Conservation (phyloP, 2,797 vertebrate genomes). For the Vipera latastei region DNA sequence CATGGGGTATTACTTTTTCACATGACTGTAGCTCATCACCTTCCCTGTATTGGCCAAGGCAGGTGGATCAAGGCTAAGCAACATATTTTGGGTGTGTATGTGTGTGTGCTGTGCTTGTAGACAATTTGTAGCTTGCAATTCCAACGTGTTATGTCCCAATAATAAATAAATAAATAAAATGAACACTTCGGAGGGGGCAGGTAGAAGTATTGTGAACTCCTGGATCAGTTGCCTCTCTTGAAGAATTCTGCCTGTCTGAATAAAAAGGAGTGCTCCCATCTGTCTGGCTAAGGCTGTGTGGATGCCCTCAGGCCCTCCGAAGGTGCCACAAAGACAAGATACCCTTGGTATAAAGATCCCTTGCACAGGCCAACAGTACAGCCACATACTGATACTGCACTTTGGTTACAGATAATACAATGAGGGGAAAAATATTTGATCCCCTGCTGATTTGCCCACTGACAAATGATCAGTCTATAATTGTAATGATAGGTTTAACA, state of each 20-base stretch:
- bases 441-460: too few relatives aligned
- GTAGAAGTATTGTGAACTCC: neutral
- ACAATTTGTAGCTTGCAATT: neutral
- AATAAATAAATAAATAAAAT: neutral
- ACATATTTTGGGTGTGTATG: accelerated
- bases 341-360: too few relatives aligned
- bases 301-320: neutral
- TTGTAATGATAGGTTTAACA: too few relatives aligned
- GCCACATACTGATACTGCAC: neutral
- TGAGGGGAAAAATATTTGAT: too few relatives aligned
- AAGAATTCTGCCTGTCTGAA: neutral
- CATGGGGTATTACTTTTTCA: neutral
- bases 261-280: neutral
- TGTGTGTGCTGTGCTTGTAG: neutral
- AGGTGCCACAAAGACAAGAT: neutral
- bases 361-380: neutral
- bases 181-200: neutral
- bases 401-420: neutral
- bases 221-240: neutral
- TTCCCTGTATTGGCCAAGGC: neutral
- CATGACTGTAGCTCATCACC: neutral
- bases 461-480: too few relatives aligned
- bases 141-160: neutral
- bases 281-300: neutral
- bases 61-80: neutral